A percentile compares a stretch with the other conserved stretches of the same genome.
These are phyloP conservation scores for Aphidius gifuensis DNA, from an alignment of 1,140 invertebrate genomes.

Conservation along the genomic window DNA sequence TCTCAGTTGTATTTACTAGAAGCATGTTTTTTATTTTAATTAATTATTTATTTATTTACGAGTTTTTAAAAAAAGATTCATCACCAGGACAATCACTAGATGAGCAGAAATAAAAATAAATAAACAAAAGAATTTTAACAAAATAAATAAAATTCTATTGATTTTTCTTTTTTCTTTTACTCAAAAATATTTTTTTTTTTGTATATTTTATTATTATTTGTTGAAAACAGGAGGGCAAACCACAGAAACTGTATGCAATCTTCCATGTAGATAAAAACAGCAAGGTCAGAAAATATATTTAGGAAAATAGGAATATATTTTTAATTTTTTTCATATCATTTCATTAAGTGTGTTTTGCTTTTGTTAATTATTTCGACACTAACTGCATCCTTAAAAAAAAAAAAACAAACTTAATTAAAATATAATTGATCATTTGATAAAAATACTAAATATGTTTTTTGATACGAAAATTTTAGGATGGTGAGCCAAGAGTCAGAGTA, in stretches of 20 bases:
- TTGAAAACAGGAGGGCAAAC: constrained; percentile 61
- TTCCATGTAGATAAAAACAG: constrained; percentile 66
- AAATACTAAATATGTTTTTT: constrained; percentile 16
- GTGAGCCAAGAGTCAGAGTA: constrained; percentile 63
- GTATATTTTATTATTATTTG: constrained; percentile 47
- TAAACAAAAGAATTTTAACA: too few species aligned
- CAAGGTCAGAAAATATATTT: constrained; percentile 60
- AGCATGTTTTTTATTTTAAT: too few species aligned
- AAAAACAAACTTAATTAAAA: too few species aligned
- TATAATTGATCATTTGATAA: too few species aligned
- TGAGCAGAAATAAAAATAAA: too few species aligned
- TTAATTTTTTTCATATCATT: constrained; percentile 8
- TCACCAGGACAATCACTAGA: too few species aligned
- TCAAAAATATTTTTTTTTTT: constrained; percentile 21
- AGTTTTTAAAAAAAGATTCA: too few species aligned
- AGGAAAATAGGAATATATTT: constrained; percentile 26
- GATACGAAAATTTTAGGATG: constrained; percentile 55
- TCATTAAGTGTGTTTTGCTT: constrained; percentile 10
- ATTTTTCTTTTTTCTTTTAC: too few species aligned
- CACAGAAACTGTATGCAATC: constrained; percentile 63
- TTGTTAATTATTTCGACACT: background rate
- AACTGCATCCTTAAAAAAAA: too few species aligned
- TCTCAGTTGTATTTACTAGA: too few species aligned
- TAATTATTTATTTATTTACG: too few species aligned
- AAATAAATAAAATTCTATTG: too few species aligned